Evolutionary conservation across 2,797 vertebrate species (phyloP), one percentile per base, ranked within the genome.

Genomic region (Hipposideros larvatus): DNA sequence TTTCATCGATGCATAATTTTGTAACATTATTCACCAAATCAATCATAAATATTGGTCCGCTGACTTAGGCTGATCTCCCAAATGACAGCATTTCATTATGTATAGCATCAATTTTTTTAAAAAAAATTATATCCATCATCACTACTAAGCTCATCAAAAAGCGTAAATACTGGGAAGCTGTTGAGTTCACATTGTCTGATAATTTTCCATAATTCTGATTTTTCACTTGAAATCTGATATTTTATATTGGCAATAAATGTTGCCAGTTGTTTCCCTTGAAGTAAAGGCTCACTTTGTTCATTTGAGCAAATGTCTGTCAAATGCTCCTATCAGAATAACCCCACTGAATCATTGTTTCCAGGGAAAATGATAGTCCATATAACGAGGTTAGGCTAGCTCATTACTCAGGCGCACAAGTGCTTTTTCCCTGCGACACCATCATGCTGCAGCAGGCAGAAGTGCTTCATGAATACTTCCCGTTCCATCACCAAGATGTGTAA

Each of bases 181-280:
- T 61, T n/a, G 68, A 70, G 21, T 22, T 78, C 24, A 51, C 31
- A 46, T 0, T 88, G 57, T 5, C 48, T 79, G 21, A 41, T 68
- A 87, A 90, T 80, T 86, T 80, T 95, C 55, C 43, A 82, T 80
- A 75, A 92, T 41, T 41, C 46, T 28, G 66, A 79, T 86, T 82
- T 82, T 90, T 82, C 92, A 91, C 3, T 4, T 70, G 66, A 94
- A 91, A 89, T 55, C 37, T 83, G 59, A 70, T 34, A 51, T 77
- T 86, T 94, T 74, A 89, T 74, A 79, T 0, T 74, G 68, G 22
- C 53, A 92, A 94, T 37, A 84, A 65, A 68, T 7, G 87, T 66
- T 55, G 7, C 24, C n/a, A 73, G 48, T 61, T 68, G 11, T 73
- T 75, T 80, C 85, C 66, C 87, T 68, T 46, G 34, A 91, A 73